These are phyloP conservation scores for Gryllus bimaculatus DNA, from an alignment of 1,140 invertebrate species.

Conservation along the genomic window DNA sequence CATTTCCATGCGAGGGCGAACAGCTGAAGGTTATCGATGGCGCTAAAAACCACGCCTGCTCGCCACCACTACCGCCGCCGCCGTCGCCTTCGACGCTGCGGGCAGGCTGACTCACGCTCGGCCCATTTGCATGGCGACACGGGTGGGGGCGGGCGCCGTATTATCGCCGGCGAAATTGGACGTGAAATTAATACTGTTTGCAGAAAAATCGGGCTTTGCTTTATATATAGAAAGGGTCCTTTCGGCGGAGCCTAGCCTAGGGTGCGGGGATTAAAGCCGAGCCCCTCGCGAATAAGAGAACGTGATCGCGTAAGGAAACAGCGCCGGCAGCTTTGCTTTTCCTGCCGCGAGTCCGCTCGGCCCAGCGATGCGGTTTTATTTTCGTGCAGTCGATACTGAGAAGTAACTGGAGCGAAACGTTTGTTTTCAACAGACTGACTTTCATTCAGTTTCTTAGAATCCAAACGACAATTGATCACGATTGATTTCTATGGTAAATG, in stretches of 20 bases:
- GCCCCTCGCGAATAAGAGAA: neutral
- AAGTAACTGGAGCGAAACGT: no score
- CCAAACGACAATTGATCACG: no score
- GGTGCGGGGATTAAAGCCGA: neutral
- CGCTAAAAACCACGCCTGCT: neutral
- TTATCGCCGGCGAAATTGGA: neutral
- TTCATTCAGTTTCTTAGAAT: no score
- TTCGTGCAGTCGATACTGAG: no score
- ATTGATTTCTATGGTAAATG: no score
- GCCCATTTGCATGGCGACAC: neutral
- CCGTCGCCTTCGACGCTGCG: neutral
- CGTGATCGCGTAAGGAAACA: no score
- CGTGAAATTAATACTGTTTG: conserved; percentile 1
- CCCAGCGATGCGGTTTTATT: no score
- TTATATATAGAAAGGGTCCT: neutral
- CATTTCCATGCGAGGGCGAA: conserved; percentile 2
- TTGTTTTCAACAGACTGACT: no score
- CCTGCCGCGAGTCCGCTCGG: no score
- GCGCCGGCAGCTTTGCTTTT: no score
- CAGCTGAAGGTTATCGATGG: conserved; percentile 3
- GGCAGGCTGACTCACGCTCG: neutral
- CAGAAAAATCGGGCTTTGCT: neutral
- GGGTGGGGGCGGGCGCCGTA: neutral
- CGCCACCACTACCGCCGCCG: no score
- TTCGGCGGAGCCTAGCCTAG: neutral